Evolutionary conservation across 2,797 vertebrate genomes (phyloP).

Genomic region (Micrastur ruficollis): DNA sequence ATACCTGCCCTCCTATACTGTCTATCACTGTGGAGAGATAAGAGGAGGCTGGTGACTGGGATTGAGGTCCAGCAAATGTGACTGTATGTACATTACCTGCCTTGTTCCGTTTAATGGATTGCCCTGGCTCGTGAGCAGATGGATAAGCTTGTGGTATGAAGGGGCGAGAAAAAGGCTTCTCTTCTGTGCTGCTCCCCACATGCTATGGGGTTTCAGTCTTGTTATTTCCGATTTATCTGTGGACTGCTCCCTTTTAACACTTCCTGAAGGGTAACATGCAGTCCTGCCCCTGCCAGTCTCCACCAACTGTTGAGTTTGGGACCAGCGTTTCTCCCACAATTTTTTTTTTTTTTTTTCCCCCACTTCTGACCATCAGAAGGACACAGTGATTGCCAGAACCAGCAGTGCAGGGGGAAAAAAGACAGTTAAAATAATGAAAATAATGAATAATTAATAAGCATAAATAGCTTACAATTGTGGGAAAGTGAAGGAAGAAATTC

Average conservation of each 20-base stretch:
- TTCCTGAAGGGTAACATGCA: not conserved
- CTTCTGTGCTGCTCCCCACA: not conserved
- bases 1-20: not conserved
- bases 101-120: not conserved
- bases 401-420: not conserved
- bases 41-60: not conserved
- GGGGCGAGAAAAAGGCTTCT: not conserved
- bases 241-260: not conserved
- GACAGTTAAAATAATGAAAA: not conserved
- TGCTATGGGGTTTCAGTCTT: not conserved
- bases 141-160: not conserved
- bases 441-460: not conserved
- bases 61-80: not conserved
- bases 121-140: not conserved
- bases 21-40: not conserved
- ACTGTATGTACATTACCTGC: not conserved
- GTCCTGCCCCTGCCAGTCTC: not conserved
- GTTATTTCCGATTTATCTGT: not conserved
- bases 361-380: not conserved
- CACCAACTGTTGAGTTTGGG: not conserved
- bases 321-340: fast-evolving
- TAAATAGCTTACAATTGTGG: not conserved
- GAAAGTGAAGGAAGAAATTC: not conserved
- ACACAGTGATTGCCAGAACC: not conserved
- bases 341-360: not conserved